These are phyloP conservation scores for Hirtodrosophila histrioides DNA, from an alignment of 2,888 invertebrate species.

Conservation along the genomic window DNA sequence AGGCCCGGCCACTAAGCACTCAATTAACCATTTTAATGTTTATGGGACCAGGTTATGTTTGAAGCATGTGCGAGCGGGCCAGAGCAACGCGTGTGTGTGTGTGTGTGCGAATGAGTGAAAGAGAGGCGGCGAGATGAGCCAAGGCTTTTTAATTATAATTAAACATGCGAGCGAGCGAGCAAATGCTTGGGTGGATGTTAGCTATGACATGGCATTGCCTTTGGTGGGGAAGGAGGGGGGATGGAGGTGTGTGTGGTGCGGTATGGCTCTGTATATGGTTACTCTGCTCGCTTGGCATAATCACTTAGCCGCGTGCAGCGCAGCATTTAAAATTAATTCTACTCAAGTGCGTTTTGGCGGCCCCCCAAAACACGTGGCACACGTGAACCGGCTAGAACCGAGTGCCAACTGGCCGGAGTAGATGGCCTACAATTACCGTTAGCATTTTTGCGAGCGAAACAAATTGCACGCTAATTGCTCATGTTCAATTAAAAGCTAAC, in stretches of 20 bases:
- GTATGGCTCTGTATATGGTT: conserved; percentile 1
- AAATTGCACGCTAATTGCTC: conserved; percentile 82
- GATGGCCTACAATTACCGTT: conserved; percentile 52
- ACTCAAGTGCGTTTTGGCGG: conserved; percentile 77
- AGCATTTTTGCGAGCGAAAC: conserved; percentile 69
- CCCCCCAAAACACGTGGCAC: conserved; percentile 57
- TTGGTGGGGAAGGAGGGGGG: conserved; percentile 4
- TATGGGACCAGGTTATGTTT: conserved; percentile 58
- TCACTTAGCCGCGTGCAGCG: conserved; percentile 79
- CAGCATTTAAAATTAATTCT: conserved; percentile 81
- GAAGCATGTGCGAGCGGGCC: conserved; percentile 36
- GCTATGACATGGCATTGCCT: conserved; percentile 2
- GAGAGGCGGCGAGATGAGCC: conserved; percentile 31
- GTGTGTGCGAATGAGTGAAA: neutral
- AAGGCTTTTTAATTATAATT: conserved; percentile 78
- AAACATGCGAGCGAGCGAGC: conserved; percentile 69
- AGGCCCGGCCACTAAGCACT: conserved; percentile 73
- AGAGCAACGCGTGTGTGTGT: no score
- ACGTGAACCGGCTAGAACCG: conserved; percentile 30
- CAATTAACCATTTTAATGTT: conserved; percentile 81
- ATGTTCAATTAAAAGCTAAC: conserved; percentile 78
- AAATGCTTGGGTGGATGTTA: conserved; percentile 38
- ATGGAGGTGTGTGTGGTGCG: conserved; percentile 6
- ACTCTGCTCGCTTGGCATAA: conserved; percentile 60
- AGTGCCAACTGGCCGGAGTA: neutral